These are phyloP conservation scores for Nephrotoma appendiculata DNA, from an alignment of 2,888 invertebrate species.

Conservation along the genomic window DNA sequence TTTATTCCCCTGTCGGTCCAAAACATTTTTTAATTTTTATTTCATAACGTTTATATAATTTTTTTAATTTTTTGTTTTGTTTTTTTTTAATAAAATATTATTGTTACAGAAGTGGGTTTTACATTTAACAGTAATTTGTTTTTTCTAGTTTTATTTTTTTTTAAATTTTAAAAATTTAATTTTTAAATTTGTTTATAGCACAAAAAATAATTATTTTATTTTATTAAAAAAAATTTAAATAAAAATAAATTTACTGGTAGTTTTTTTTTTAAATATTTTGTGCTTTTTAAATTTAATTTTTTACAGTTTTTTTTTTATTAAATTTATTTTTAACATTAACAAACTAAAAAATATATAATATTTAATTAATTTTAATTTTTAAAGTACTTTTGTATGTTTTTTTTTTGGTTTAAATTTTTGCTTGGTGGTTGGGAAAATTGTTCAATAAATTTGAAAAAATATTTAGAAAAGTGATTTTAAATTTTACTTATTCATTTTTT, in stretches of 20 bases:
- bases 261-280: background rate
- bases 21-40: background rate
- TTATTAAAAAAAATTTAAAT: background rate
- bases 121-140: background rate
- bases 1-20: slow-evolving; percentile 3
- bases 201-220: background rate
- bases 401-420: background rate
- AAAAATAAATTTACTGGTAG: background rate
- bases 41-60: slow-evolving; percentile 3
- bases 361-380: background rate
- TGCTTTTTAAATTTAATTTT: background rate
- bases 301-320: background rate
- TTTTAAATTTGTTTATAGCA: background rate
- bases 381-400: background rate
- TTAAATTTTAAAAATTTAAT: background rate
- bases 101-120: background rate
- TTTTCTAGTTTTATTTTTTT: background rate
- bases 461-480: background rate
- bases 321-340: background rate
- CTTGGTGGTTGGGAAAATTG: background rate
- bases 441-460: background rate
- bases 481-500: background rate
- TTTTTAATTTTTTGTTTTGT: background rate
- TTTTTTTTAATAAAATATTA: background rate
- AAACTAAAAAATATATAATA: background rate